Conservation (phyloP, 1,140 invertebrate genomes). For the Brachionus rotundiformis region DNA sequence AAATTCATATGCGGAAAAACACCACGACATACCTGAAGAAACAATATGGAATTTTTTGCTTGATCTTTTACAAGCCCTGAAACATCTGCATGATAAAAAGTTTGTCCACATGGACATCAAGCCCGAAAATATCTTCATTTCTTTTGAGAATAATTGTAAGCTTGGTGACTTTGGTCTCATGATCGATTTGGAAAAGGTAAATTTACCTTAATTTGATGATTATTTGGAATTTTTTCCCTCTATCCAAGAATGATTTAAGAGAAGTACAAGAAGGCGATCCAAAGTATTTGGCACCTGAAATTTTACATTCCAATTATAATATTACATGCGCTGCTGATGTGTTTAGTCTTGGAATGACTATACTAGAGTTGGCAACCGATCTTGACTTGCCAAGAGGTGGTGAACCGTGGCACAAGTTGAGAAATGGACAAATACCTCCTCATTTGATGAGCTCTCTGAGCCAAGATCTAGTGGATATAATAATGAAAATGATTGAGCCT, state of each 20-base stretch:
- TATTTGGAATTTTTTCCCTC: not conserved
- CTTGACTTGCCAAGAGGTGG: constrained; percentile 73
- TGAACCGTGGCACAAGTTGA: constrained; percentile 71
- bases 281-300: constrained; percentile 75
- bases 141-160: constrained; percentile 70
- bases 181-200: constrained; percentile 69
- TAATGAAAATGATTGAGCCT: constrained; percentile 68
- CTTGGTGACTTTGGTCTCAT: constrained; percentile 76
- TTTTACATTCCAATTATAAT: constrained; percentile 70
- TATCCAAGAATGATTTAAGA: constrained; percentile 40
- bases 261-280: constrained; percentile 73
- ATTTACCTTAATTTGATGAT: not conserved
- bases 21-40: constrained; percentile 66
- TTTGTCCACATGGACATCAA: constrained; percentile 77
- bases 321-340: constrained; percentile 65
- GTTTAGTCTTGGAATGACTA: constrained; percentile 73
- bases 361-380: constrained; percentile 73
- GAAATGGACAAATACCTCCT: constrained; percentile 66
- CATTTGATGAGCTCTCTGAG: constrained; percentile 65
- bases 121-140: constrained; percentile 74
- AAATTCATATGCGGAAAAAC: constrained; percentile 63
- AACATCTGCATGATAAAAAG: constrained; percentile 71
- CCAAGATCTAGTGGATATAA: constrained; percentile 68
- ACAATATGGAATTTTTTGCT: constrained; percentile 67
- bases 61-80: constrained; percentile 68